These are phyloP conservation scores for Colaptes auratus DNA, from an alignment of 2,113 vertebrate species.

Conservation along the genomic window DNA sequence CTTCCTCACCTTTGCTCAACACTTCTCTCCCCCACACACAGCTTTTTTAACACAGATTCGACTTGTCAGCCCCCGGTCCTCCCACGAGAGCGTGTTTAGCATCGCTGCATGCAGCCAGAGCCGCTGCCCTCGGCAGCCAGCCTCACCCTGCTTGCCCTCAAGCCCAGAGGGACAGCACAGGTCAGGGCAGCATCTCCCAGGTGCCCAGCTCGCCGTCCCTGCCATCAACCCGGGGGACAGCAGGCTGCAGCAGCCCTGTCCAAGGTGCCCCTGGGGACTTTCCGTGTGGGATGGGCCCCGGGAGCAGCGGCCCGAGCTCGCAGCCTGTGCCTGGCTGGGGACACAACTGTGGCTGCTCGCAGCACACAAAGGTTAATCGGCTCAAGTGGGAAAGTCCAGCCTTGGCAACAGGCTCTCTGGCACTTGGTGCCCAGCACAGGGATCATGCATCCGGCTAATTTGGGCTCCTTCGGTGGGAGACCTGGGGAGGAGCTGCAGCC, in stretches of 20 bases:
- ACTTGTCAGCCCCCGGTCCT: not conserved
- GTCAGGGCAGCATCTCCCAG: not conserved
- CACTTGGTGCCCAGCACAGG: not conserved
- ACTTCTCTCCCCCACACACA: not conserved
- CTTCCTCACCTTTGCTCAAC: not conserved
- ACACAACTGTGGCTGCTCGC: not conserved
- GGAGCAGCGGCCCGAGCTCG: not conserved
- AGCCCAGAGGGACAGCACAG: rapidly evolving
- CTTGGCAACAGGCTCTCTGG: constrained; percentile 8
- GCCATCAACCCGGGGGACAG: rapidly evolving
- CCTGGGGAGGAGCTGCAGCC: not conserved
- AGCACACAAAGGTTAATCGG: constrained; percentile 29
- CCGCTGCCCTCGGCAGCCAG: not conserved
- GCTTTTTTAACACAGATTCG: not conserved
- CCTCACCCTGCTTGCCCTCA: not conserved
- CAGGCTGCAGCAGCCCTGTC: not conserved
- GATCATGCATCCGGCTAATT: not conserved
- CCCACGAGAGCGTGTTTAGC: not conserved
- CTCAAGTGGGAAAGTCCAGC: constrained; percentile 23
- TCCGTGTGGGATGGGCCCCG: not conserved
- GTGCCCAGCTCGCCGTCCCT: rapidly evolving
- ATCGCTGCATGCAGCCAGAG: not conserved
- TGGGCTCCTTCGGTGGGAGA: not conserved
- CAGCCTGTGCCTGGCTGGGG: not conserved
- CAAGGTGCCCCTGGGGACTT: not conserved